These are phyloP conservation scores for Meda fulgida DNA, from an alignment of 2,797 vertebrate genomes.

Conservation along the genomic window DNA sequence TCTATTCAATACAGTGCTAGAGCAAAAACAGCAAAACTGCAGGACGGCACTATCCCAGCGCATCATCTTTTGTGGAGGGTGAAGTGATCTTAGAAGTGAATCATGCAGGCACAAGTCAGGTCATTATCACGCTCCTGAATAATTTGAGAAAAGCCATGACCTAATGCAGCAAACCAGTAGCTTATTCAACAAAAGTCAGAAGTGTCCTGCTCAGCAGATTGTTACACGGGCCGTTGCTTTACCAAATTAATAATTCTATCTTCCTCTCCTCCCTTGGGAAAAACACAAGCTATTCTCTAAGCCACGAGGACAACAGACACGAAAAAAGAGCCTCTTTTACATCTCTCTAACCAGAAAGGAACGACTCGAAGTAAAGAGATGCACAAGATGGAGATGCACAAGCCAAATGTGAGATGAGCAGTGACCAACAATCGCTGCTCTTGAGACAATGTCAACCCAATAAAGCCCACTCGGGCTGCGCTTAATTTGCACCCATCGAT, in stretches of 20 bases:
- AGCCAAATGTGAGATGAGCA: slow-evolving; percentile 62
- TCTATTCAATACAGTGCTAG: slow-evolving; percentile 53
- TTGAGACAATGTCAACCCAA: slow-evolving; percentile 85
- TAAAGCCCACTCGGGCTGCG: slow-evolving; percentile 82
- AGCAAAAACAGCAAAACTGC: slow-evolving; percentile 46
- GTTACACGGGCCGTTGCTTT: slow-evolving; percentile 77
- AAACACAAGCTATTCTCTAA: slow-evolving; percentile 61
- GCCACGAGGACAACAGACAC: slow-evolving; percentile 66
- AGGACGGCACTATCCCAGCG: slow-evolving; percentile 32
- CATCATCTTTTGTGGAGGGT: slow-evolving; percentile 30
- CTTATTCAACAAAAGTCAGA: slow-evolving; percentile 77
- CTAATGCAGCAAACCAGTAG: slow-evolving; percentile 70
- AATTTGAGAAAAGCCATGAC: slow-evolving; percentile 64
- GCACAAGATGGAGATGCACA: slow-evolving; percentile 45
- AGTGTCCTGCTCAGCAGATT: slow-evolving; percentile 81
- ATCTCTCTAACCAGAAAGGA: slow-evolving; percentile 48
- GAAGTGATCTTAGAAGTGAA: slow-evolving; percentile 57
- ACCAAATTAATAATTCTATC: slow-evolving; percentile 82
- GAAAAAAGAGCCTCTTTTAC: slow-evolving; percentile 65
- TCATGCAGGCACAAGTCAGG: slow-evolving; percentile 45
- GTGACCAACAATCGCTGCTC: slow-evolving; percentile 65
- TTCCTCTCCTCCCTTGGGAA: slow-evolving; percentile 67
- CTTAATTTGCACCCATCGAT: slow-evolving; percentile 96
- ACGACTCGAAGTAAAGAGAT: slow-evolving; percentile 62
- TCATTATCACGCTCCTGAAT: slow-evolving; percentile 63